Conservation (phyloP, 2,113 vertebrate genomes). For the Caretta caretta region DNA sequence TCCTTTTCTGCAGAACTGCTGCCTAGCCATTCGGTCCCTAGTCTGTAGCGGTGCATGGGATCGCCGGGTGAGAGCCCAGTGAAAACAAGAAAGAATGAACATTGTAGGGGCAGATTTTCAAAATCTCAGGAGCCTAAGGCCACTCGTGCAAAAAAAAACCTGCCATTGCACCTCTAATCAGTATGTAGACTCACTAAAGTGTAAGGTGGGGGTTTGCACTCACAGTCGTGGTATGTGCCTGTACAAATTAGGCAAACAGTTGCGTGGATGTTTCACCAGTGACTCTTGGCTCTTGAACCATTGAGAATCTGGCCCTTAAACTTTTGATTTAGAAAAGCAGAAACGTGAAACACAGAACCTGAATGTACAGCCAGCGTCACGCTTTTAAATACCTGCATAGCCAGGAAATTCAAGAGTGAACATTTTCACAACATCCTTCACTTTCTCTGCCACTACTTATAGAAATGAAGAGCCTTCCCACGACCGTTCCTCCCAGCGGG, state of each 20-base stretch:
- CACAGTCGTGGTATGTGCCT: no score
- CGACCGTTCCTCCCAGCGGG: constrained; percentile 26
- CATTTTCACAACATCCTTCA: background rate
- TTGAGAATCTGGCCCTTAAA: background rate
- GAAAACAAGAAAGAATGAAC: background rate
- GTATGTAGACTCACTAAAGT: background rate
- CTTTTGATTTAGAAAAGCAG: background rate
- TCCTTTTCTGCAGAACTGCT: no score
- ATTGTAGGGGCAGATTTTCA: background rate
- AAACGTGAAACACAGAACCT: background rate
- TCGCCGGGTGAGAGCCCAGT: background rate
- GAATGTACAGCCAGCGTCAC: background rate
- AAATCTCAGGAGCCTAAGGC: background rate
- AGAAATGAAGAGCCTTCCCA: background rate
- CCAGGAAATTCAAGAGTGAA: background rate
- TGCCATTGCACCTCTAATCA: background rate
- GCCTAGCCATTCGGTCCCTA: no score
- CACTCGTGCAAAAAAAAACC: background rate
- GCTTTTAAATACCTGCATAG: background rate
- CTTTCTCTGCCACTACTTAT: constrained; percentile 33
- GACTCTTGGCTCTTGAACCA: background rate
- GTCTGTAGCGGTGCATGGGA: no score
- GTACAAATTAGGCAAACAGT: background rate
- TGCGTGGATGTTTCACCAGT: background rate
- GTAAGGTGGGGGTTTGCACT: background rate